Conservation (phyloP, 1,140 invertebrate genomes). For the Drosophila subpulchrella region DNA sequence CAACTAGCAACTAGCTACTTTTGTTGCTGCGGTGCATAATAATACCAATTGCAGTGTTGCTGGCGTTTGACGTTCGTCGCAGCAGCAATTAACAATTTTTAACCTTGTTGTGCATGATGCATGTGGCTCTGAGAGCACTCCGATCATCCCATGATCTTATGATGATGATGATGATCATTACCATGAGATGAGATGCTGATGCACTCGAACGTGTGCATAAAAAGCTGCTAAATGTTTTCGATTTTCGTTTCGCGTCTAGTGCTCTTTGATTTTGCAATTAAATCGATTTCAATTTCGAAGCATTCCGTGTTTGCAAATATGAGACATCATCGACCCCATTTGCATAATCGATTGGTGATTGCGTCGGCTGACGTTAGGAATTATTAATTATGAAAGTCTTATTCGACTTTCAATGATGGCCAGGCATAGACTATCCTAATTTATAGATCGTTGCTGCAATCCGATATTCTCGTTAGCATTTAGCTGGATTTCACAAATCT, state of each 20-base stretch:
- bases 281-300: constrained; percentile 46
- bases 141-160: constrained; percentile 28
- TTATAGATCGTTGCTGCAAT: constrained; percentile 14
- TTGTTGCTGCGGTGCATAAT: constrained; percentile 34
- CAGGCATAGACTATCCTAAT: constrained; percentile 4
- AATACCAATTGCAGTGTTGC: constrained; percentile 38
- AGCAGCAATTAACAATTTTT: constrained; percentile 62
- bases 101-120: constrained; percentile 71
- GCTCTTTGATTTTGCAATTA: constrained; percentile 58
- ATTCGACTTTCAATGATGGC: constrained; percentile 13
- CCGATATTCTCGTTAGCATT: constrained; percentile 41
- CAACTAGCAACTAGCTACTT: background rate
- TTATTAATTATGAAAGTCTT: constrained; percentile 39
- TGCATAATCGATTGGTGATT: constrained; percentile 43
- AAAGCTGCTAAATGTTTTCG: constrained; percentile 47
- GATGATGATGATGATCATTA: constrained; percentile 22
- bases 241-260: constrained; percentile 30
- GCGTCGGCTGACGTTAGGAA: constrained; percentile 13
- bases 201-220: constrained; percentile 20
- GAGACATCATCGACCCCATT: constrained; percentile 38
- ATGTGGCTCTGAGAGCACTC: constrained; percentile 21
- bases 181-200: constrained; percentile 16
- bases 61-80: constrained; percentile 13
- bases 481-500: constrained; percentile 3
- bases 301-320: constrained; percentile 24